Conservation (phyloP, 2,113 vertebrate species). For the Pantherophis guttatus region DNA sequence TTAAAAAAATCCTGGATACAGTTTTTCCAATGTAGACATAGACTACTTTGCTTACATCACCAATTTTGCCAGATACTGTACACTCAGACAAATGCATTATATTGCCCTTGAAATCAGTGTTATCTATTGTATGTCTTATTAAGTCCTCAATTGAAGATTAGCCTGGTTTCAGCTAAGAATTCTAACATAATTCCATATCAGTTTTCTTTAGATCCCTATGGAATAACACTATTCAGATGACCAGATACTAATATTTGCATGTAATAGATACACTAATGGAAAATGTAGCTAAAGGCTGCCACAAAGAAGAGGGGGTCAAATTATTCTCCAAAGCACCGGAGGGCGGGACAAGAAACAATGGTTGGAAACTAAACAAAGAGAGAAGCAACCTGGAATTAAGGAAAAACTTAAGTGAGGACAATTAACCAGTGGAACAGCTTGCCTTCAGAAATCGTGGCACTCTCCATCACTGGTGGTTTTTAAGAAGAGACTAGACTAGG, state of each 20-base stretch:
- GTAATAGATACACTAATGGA: neutral
- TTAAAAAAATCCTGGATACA: neutral
- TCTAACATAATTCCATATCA: neutral
- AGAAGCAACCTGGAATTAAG: too few relatives aligned
- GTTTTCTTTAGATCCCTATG: neutral
- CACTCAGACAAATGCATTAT: constrained; percentile 7
- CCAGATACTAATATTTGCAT: neutral
- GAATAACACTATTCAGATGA: neutral
- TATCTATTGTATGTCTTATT: constrained; percentile 33
- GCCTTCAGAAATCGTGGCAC: too few relatives aligned
- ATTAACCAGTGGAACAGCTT: too few relatives aligned
- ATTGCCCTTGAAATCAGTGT: constrained; percentile 31
- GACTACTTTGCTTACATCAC: neutral
- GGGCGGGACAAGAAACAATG: too few relatives aligned
- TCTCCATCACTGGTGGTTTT: too few relatives aligned
- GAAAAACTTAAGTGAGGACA: too few relatives aligned
- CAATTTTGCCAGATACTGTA: constrained; percentile 16
- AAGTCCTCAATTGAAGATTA: constrained; percentile 3
- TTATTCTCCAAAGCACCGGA: too few relatives aligned
- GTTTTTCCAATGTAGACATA: constrained; percentile 1
- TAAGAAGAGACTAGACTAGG: too few relatives aligned
- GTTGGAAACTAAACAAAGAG: too few relatives aligned
- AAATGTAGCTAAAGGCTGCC: too few relatives aligned
- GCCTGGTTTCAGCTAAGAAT: neutral
- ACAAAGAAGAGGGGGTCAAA: too few relatives aligned